Evolutionary conservation across 1,140 invertebrate species (phyloP).

Genomic region (Tribolium castaneum): DNA sequence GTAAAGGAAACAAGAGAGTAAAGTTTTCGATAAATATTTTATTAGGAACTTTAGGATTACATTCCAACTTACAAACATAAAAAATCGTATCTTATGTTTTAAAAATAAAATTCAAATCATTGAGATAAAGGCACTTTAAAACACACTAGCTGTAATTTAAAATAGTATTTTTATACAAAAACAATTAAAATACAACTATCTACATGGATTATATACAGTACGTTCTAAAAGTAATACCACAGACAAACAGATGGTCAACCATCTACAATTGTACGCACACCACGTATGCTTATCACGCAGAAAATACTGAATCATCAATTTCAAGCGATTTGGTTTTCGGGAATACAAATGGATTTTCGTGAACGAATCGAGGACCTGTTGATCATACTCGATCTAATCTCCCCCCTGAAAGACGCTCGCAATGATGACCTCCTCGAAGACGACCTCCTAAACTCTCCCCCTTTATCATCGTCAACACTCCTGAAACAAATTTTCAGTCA

Average conservation of each 20-base stretch:
- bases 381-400: constrained; percentile 75
- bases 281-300: neutral
- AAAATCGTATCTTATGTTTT: neutral
- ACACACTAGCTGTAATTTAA: neutral
- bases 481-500: constrained; percentile 51
- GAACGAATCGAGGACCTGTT: constrained; percentile 61
- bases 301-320: constrained; percentile 17
- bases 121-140: constrained; percentile 7
- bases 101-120: neutral
- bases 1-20: neutral
- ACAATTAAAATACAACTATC: constrained; percentile 28
- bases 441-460: constrained; percentile 58
- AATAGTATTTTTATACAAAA: neutral
- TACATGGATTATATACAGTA: constrained; percentile 38
- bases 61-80: neutral
- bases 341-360: constrained; percentile 46
- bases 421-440: constrained; percentile 66
- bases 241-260: constrained; percentile 41
- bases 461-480: constrained; percentile 59
- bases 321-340: constrained; percentile 39
- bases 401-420: constrained; percentile 72
- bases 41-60: neutral
- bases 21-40: neutral
- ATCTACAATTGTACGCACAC: constrained; percentile 21
- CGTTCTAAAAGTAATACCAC: constrained; percentile 40